Percentiles rank a stretch among this genome's conserved stretches.
These are phyloP conservation scores for Seira sanloemensis DNA, from an alignment of 2,888 invertebrate species.

Conservation along the genomic window DNA sequence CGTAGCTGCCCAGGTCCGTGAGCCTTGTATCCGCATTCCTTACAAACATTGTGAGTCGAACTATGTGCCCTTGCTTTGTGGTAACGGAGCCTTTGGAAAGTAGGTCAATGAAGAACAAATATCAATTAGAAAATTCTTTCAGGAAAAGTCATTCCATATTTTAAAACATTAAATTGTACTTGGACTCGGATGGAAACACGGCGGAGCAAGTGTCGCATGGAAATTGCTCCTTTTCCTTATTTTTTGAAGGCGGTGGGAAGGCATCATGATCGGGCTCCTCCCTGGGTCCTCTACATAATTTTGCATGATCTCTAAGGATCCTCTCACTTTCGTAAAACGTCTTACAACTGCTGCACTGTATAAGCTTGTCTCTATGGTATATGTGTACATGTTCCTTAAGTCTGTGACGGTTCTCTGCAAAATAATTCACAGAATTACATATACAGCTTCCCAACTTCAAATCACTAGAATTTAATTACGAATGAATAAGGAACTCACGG, in stretches of 20 bases:
- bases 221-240: slow-evolving; percentile 11
- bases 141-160: too few relatives aligned
- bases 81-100: slow-evolving; percentile 22
- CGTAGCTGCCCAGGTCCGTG: slow-evolving; percentile 32
- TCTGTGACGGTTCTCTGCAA: background rate
- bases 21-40: slow-evolving; percentile 37
- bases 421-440: background rate
- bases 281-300: background rate
- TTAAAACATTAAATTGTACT: slow-evolving; percentile 24
- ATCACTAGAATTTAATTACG: background rate
- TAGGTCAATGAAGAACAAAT: too few relatives aligned
- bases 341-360: slow-evolving; percentile 30
- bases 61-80: slow-evolving; percentile 37
- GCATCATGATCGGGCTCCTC: too few relatives aligned
- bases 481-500: background rate
- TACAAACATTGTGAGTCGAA: slow-evolving; percentile 37
- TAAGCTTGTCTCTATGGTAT: slow-evolving; percentile 24
- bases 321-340: slow-evolving; percentile 20
- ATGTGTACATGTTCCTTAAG: slow-evolving; percentile 27
- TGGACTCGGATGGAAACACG: slow-evolving; percentile 38
- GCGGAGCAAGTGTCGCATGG: slow-evolving; percentile 13
- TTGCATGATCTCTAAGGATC: background rate
- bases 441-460: background rate
- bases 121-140: too few relatives aligned
- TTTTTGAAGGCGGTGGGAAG: too few relatives aligned